Conservation (phyloP, 2,797 vertebrate genomes). For the Hemitrygon akajei region DNA sequence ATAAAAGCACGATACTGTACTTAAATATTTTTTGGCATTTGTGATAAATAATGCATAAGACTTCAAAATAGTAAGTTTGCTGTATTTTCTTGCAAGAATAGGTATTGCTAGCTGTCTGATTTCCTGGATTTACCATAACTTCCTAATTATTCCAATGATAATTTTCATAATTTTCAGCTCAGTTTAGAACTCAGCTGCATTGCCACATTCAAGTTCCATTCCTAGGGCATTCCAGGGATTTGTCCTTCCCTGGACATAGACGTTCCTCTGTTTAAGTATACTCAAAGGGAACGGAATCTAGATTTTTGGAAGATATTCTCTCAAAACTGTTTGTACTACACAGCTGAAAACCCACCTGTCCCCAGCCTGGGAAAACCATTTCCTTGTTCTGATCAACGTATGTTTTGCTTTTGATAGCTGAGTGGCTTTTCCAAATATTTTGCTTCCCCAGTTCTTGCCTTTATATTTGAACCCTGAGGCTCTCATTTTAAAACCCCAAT, state of each 20-base stretch:
- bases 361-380: neutral
- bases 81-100: neutral
- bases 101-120: neutral
- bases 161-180: neutral
- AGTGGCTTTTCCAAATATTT: neutral
- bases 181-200: neutral
- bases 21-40: neutral
- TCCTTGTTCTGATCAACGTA: neutral
- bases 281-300: neutral
- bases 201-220: neutral
- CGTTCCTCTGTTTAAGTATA: neutral
- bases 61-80: neutral
- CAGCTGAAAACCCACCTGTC: neutral
- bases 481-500: neutral
- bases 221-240: neutral
- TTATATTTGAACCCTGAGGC: neutral
- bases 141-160: neutral
- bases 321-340: neutral
- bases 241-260: neutral
- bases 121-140: neutral
- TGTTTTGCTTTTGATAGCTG: neutral
- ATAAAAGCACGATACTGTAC: neutral
- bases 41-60: neutral
- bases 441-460: neutral
- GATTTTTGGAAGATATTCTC: neutral